A percentile compares a stretch with the other conserved stretches of the same genome.
These are phyloP conservation scores for Melanotaenia parkinsoni DNA, from an alignment of 2,797 vertebrate genomes.

Conservation along the genomic window DNA sequence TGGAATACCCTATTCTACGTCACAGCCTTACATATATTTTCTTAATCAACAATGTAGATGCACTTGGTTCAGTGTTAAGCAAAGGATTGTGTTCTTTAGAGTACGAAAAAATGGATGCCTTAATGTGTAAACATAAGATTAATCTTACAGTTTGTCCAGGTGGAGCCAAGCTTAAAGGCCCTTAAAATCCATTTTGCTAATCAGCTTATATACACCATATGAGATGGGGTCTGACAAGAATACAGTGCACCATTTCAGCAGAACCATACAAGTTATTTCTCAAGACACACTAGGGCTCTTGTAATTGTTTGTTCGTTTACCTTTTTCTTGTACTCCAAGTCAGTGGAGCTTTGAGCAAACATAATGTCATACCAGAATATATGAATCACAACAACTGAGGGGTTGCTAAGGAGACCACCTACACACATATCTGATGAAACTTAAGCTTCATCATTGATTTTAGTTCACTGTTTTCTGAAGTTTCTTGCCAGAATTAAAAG, in stretches of 20 bases:
- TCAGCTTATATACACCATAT: conserved; percentile 23
- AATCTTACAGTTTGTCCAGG: conserved; percentile 31
- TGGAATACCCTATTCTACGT: neutral
- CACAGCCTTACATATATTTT: neutral
- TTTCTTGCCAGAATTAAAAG: neutral
- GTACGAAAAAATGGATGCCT: conserved; percentile 35
- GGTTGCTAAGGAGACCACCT: neutral
- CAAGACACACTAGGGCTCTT: neutral
- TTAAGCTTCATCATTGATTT: neutral
- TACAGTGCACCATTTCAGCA: conserved; percentile 1
- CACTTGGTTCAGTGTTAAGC: conserved; percentile 11
- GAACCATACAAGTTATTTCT: neutral
- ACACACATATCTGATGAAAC: neutral
- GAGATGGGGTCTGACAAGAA: neutral
- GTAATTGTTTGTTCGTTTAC: too few species aligned
- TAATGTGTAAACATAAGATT: conserved; percentile 37
- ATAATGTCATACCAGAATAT: neutral
- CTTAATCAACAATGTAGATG: conserved; percentile 2
- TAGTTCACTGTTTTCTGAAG: neutral
- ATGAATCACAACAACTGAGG: neutral
- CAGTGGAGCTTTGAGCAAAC: neutral
- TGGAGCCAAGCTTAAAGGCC: conserved; percentile 44
- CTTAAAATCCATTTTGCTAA: conserved; percentile 36
- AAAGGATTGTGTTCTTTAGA: conserved; percentile 9
- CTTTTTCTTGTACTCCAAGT: neutral